Conservation (phyloP, 1,140 invertebrate species). For the Centruroides sculpturatus region DNA sequence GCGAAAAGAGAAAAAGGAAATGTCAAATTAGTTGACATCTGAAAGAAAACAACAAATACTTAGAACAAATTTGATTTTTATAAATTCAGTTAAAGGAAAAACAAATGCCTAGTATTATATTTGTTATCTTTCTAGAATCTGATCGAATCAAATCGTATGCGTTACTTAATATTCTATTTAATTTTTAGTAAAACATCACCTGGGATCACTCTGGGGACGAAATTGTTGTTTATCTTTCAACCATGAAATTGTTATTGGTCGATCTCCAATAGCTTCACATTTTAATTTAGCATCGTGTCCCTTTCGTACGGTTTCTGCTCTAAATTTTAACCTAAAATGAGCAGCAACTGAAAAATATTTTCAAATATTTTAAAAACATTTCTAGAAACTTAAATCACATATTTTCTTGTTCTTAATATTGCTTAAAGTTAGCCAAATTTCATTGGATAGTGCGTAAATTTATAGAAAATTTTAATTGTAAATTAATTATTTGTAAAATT, state of each 20-base stretch:
- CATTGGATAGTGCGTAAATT: too few relatives aligned
- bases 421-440: background rate
- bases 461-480: too few relatives aligned
- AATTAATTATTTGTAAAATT: too few relatives aligned
- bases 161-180: background rate
- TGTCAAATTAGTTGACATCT: background rate
- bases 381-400: background rate
- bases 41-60: background rate
- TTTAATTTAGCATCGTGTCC: constrained; percentile 28
- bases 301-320: constrained; percentile 19
- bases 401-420: background rate
- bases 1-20: background rate
- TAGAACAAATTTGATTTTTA: background rate
- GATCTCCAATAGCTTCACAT: constrained; percentile 32
- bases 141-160: background rate
- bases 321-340: constrained; percentile 21
- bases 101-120: background rate
- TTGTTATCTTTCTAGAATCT: background rate
- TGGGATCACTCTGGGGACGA: constrained; percentile 9
- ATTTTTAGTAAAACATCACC: constrained; percentile 1
- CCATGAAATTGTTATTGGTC: constrained; percentile 31
- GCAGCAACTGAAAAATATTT: constrained; percentile 18
- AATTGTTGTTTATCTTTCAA: constrained; percentile 21
- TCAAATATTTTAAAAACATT: background rate
- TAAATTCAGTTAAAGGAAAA: background rate